Conservation (phyloP, 1,140 invertebrate species). For the Drosophila auraria region DNA sequence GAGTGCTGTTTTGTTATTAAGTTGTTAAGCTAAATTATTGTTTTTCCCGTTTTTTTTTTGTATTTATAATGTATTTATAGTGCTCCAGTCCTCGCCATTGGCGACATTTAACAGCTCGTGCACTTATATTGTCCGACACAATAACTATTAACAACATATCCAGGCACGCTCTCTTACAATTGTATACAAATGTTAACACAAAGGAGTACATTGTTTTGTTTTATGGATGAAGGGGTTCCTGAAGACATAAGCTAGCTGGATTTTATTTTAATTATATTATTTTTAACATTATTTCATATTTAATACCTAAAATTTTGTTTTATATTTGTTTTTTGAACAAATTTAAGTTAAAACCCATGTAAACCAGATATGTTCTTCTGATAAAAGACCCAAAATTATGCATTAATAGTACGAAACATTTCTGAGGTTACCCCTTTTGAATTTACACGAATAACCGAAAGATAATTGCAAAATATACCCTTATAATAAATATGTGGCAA, state of each 20-base stretch:
- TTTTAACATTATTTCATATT: no score
- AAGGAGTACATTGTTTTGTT: slow-evolving; percentile 6
- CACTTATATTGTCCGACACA: slow-evolving; percentile 63
- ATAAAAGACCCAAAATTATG: slow-evolving; percentile 1
- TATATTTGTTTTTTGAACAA: not conserved
- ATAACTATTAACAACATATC: slow-evolving; percentile 33
- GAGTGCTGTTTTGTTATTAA: slow-evolving; percentile 73
- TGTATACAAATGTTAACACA: slow-evolving; percentile 26
- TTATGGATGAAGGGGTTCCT: not conserved
- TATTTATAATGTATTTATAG: slow-evolving; percentile 23
- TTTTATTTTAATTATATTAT: not conserved
- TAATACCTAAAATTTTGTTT: not conserved
- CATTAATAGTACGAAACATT: slow-evolving; percentile 1
- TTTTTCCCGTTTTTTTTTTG: slow-evolving; percentile 35
- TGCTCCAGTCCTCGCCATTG: slow-evolving; percentile 27
- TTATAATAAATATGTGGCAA: slow-evolving; percentile 41
- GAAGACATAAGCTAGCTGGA: no score
- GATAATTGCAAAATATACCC: slow-evolving; percentile 45
- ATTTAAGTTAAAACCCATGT: not conserved
- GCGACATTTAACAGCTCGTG: slow-evolving; percentile 77
- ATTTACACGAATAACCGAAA: slow-evolving; percentile 32
- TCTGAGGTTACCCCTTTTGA: slow-evolving; percentile 18
- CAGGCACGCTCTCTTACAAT: slow-evolving; percentile 23
- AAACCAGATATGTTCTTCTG: not conserved
- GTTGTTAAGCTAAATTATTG: slow-evolving; percentile 81